Evolutionary conservation across 2,797 vertebrate genomes (phyloP), one percentile per base, ranked within the genome.

Genomic region (Acridotheres tristis): DNA sequence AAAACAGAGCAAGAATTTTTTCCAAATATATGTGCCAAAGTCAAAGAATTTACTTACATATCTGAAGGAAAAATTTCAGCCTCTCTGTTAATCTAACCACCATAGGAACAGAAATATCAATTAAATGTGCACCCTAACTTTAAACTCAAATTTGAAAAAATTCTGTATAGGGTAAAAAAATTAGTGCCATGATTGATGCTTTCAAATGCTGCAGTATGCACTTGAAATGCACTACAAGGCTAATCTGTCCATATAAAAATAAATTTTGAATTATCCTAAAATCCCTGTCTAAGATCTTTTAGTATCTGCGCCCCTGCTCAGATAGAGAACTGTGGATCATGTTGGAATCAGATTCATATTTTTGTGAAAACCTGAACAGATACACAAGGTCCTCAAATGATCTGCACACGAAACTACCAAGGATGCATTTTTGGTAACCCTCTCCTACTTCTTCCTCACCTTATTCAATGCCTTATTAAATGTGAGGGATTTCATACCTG

Each of bases 251-350:
- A 27, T 9, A 4, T 2, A 25, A n/a, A 66, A 63, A n/a, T 15
- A 47, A 84, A 48, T 9, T 51, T 26, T 72, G 10, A 78, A 75
- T 5, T 20, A 65, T 48, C 1, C 11, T 61, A 61, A 82, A 38
- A 1, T 0, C 4, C 1, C 2, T 38, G 3, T 23, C 11, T 75
- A 18, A 25, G 18, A 69, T 36, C n/a, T 75, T 84, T 68, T n/a
- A 65, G 10, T 55, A 27, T 53, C 26, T 38, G 10, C 88, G 42
- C 61, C 18, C 18, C 4, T 74, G 5, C 16, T 59, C 40, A 86
- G 21, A 58, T 51, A 50, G 4, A 30, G 38, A 87, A 53, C 19
- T 40, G 38, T 27, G 34, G 30, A 34, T 67, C 36, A 32, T 48
- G 9, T 38, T 45, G 30, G 48, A 84, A 71, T 43, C 10, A 29